Evolutionary conservation across 2,113 vertebrate species (phyloP).

Genomic region (Cephalopterus ornatus): DNA sequence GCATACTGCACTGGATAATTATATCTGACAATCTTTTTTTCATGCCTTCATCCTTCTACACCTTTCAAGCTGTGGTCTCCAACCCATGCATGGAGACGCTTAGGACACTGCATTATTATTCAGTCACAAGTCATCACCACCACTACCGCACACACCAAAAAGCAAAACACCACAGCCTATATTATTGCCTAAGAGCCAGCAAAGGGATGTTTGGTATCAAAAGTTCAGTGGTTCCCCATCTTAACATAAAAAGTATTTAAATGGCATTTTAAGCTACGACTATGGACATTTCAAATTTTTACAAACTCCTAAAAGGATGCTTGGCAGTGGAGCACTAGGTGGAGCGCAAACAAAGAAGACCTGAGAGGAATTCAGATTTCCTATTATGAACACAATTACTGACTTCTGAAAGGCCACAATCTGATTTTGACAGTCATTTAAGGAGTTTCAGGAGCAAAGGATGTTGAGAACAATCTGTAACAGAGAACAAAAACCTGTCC

Average conservation of each 20-base stretch:
- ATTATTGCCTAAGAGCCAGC: background rate
- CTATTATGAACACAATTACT: background rate
- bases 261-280: background rate
- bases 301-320: background rate
- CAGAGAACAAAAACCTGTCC: background rate
- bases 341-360: background rate
- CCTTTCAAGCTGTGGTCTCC: background rate
- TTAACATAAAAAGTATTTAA: background rate
- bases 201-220: background rate
- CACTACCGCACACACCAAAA: background rate
- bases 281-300: background rate
- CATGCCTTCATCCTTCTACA: background rate
- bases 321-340: background rate
- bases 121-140: background rate
- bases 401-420: background rate
- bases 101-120: background rate
- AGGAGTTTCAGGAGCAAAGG: background rate
- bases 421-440: background rate
- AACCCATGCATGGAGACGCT: background rate
- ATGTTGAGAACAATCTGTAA: background rate
- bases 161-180: background rate
- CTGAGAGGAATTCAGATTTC: background rate
- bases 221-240: background rate
- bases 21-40: slow-evolving; percentile 22
- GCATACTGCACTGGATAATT: slow-evolving; percentile 26